Conservation (phyloP, 2,113 vertebrate genomes). For the Steatornis caripensis region DNA sequence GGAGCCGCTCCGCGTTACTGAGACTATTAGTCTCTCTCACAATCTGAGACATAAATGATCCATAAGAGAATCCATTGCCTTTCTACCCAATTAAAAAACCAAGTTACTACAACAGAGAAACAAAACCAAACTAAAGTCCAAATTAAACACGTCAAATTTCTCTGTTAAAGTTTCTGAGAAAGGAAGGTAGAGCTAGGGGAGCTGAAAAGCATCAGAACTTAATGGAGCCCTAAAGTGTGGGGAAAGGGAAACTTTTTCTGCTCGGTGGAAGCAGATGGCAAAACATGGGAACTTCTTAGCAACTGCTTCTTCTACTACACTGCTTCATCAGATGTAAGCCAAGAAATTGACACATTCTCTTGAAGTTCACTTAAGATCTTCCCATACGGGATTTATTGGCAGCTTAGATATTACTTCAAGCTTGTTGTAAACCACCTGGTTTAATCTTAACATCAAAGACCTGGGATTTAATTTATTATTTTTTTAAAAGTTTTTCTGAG, state of each 20-base stretch:
- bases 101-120: neutral
- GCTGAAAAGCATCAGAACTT: neutral
- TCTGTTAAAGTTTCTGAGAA: neutral
- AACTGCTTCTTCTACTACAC: neutral
- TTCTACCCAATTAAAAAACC: neutral
- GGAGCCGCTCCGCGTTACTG: neutral
- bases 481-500: neutral
- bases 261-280: neutral
- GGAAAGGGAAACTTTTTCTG: neutral
- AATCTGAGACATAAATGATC: neutral
- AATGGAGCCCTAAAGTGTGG: neutral
- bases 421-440: slow-evolving; percentile 30
- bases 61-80: neutral
- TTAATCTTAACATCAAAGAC: slow-evolving; percentile 15
- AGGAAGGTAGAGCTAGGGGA: neutral
- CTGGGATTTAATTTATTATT: slow-evolving; percentile 6
- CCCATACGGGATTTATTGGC: slow-evolving; percentile 11
- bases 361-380: slow-evolving; percentile 19
- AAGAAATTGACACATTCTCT: neutral
- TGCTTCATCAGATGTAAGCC: neutral
- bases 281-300: neutral
- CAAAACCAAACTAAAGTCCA: neutral
- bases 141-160: neutral
- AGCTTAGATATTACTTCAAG: slow-evolving; percentile 9
- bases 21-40: neutral